Evolutionary conservation across 2,797 vertebrate species (phyloP).

Genomic region (Enteromius unitaeniatus): DNA sequence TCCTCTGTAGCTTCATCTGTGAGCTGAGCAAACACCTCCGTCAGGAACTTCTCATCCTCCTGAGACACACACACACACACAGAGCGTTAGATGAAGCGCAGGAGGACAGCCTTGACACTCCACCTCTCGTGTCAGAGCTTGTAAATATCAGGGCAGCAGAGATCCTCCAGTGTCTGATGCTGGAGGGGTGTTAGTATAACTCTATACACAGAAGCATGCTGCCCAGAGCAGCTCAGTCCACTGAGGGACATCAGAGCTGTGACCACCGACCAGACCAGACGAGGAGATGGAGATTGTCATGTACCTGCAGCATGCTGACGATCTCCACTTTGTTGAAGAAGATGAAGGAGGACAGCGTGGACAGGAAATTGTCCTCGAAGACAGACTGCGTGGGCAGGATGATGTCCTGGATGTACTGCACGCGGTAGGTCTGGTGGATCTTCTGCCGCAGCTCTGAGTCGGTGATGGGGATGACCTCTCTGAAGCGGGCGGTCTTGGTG

Average conservation of each 20-base stretch:
- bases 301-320: slow-evolving; percentile 99
- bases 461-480: slow-evolving; percentile 99
- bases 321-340: slow-evolving; percentile 99
- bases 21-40: slow-evolving; percentile 99
- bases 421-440: slow-evolving; percentile 99
- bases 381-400: slow-evolving; percentile 98
- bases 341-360: slow-evolving; percentile 98
- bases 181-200: no score
- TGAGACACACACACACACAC: slow-evolving; percentile 64
- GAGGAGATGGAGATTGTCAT: background rate
- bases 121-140: no score
- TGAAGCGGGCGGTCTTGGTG: slow-evolving; percentile 99
- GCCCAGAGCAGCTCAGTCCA: no score
- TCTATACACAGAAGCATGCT: no score
- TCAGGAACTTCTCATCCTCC: slow-evolving; percentile 99
- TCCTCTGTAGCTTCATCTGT: slow-evolving; percentile 98
- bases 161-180: no score
- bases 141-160: no score
- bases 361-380: slow-evolving; percentile 99
- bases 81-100: background rate
- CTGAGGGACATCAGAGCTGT: no score
- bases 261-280: no score
- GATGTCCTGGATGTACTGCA: slow-evolving; percentile 99
- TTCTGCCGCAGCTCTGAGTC: slow-evolving; percentile 99
- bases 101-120: background rate